Base-by-base conservation (phyloP, 2,113 vertebrate genomes). In the Dendropsophus ebraccatus region DNA sequence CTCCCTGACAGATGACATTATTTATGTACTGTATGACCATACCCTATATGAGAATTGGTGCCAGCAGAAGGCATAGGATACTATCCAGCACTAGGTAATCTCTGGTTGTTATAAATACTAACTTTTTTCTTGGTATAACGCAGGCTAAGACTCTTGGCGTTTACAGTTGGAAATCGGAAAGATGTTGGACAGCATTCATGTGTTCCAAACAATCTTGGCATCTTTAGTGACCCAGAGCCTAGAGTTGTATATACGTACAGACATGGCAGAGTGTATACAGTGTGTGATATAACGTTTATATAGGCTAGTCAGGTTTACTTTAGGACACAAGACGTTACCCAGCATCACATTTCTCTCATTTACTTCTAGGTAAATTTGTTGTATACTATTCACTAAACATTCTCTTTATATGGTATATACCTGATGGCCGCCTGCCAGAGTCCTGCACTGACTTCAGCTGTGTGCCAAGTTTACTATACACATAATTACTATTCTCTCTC, bases 361-460 rank as follows among this genome's bases (percentile, higher is more conserved):
- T 45, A 47, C 47, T 81, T 41, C 21, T 2, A 47, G 35, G 58
- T 65, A 30, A 37, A 62, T 81, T 81, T 81, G 60, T 81, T 81
- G 65, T 47, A 81, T 41, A 54, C 30, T 35, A 60, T 62, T 14
- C n/a, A 4, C 23, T 45, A 79, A 25, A 4, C 69, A 69, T 28
- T 75, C n/a, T 52, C 1, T 32, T 11, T 41, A 37, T 70, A 41
- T 14, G 10, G 65, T 28, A 37, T 37, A 35, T 1, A 10, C 65
- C 32, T 21, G 30, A 16, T 10, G 30, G 32, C 32, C 35, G 17
- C 35, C 14, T 23, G 28, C 2, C 11, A 1, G 60, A 65, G 62
- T 21, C 30, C 7, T n/a, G 8, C 7, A 1, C 54, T 6, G 19
- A 23, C 4, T 21, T 21, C 56, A 23, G 56, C 56, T n/a, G n/a